Percentiles rank a stretch among this genome's conserved stretches.
phyloP scores from a whole-genome alignment of 2,113 vertebrate genomes.

The Podiceps cristatus region DNA sequence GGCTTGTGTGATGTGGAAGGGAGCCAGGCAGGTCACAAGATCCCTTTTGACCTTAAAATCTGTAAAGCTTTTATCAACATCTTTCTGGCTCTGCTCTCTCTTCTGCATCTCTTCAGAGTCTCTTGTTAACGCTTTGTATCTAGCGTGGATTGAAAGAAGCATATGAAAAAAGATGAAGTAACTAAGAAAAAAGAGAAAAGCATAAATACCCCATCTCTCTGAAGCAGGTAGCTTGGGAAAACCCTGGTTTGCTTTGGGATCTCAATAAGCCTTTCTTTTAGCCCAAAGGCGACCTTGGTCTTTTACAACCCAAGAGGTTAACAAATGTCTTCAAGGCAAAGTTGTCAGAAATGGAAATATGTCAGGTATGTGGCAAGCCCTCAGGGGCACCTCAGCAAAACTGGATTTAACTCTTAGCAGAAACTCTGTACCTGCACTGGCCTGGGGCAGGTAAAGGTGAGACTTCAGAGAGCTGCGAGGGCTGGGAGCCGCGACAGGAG shows the following conservation, averaged over 20 bases:
- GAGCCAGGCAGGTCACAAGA: background rate
- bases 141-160: background rate
- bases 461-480: background rate
- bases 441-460: constrained; percentile 45
- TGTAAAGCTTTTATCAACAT: background rate
- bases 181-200: background rate
- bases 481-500: constrained; percentile 6
- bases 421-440: constrained; percentile 11
- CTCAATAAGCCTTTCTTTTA: constrained; percentile 8
- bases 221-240: constrained; percentile 20
- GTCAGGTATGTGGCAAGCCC: constrained; percentile 82
- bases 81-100: background rate
- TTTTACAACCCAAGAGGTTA: constrained; percentile 72
- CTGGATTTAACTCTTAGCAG: constrained; percentile 70
- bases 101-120: background rate
- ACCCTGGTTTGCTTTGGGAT: background rate
- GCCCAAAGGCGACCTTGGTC: constrained; percentile 62
- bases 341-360: constrained; percentile 81
- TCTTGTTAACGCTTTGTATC: background rate
- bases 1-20: background rate
- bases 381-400: constrained; percentile 63
- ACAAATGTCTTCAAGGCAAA: constrained; percentile 53
- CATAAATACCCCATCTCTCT: background rate
- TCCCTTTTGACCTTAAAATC: background rate
- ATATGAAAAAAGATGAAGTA: background rate